Conservation (phyloP, 2,888 invertebrate genomes). For the Cynaeus angustus region DNA sequence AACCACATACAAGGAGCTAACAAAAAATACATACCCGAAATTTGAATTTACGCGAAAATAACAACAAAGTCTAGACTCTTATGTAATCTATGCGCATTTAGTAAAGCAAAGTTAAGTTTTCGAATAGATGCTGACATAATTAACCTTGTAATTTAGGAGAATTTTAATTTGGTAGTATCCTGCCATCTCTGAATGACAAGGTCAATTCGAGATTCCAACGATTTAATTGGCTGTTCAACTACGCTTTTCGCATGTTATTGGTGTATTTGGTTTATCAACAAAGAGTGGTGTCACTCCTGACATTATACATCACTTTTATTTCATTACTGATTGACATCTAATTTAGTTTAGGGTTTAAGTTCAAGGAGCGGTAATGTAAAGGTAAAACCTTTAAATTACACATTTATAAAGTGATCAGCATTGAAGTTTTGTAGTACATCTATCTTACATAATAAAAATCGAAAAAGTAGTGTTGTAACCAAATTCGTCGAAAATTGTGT, state of each 20-base stretch:
- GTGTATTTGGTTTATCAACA: constrained; percentile 41
- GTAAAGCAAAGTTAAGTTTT: neutral
- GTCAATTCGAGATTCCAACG: neutral
- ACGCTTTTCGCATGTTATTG: constrained; percentile 17
- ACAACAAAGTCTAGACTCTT: too few species aligned
- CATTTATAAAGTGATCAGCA: constrained; percentile 3
- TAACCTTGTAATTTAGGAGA: too few species aligned
- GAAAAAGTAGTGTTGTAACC: neutral
- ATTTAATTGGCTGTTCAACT: constrained; percentile 14
- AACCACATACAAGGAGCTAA: constrained; percentile 7
- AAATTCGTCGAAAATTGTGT: neutral
- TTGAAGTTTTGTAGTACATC: neutral
- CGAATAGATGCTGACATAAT: too few species aligned
- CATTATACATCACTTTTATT: constrained; percentile 28
- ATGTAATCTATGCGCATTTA: neutral
- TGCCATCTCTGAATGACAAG: constrained; percentile 10
- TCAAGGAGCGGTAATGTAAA: constrained; percentile 29
- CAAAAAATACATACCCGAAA: neutral
- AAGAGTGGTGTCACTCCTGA: constrained; percentile 28
- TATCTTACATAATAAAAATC: neutral
- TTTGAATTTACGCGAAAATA: too few species aligned
- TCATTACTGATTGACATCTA: constrained; percentile 20
- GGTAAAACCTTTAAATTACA: neutral
- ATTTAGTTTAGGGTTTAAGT: constrained; percentile 34
- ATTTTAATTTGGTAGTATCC: too few species aligned